phyloP scores from a whole-genome alignment of 2,113 vertebrate genomes.

The Apteryx owenii region DNA sequence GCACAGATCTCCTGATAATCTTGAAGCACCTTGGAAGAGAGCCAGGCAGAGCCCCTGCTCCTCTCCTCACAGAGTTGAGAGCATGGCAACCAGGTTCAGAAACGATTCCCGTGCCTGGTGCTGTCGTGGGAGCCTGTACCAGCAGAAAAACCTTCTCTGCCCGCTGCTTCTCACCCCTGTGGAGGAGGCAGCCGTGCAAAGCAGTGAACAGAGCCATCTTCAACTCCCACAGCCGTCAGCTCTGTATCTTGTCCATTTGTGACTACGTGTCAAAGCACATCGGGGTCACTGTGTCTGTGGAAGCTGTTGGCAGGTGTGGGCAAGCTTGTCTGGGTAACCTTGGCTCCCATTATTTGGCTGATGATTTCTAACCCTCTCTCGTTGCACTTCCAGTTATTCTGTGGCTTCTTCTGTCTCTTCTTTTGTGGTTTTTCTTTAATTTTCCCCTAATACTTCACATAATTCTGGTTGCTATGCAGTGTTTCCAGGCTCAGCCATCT shows the following conservation, averaged over 20 bases:
- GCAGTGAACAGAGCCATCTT: neutral
- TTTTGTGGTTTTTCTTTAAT: neutral
- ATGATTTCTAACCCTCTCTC: neutral
- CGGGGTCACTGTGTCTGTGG: neutral
- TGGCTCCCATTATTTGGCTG: neutral
- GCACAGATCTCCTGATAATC: neutral
- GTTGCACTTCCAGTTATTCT: neutral
- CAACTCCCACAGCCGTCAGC: neutral
- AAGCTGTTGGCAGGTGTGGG: neutral
- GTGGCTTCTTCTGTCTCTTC: neutral
- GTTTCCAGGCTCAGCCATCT: constrained; percentile 20
- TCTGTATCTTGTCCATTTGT: accelerated
- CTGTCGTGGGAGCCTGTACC: neutral
- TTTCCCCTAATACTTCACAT: neutral
- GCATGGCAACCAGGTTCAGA: neutral
- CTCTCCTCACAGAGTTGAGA: neutral
- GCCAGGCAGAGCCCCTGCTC: neutral
- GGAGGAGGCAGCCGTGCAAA: neutral
- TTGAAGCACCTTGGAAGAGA: neutral
- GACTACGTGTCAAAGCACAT: neutral
- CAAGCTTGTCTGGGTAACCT: neutral
- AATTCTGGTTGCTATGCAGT: constrained; percentile 54
- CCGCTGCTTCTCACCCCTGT: neutral
- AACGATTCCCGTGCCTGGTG: neutral
- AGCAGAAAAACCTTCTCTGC: neutral